Conservation (phyloP, 2,113 vertebrate species). For the Athene cunicularia region DNA sequence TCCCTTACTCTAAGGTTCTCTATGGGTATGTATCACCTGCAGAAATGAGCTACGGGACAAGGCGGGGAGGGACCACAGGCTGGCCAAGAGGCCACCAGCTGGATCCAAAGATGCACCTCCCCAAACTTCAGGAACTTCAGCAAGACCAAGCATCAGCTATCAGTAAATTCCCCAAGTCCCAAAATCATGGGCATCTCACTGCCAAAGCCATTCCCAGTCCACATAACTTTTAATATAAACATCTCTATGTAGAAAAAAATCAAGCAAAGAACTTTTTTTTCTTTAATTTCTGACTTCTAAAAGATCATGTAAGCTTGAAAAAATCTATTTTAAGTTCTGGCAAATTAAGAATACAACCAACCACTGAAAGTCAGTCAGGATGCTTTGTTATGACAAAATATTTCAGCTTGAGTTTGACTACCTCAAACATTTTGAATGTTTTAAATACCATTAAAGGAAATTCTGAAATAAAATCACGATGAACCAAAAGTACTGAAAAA, state of each 20-base stretch:
- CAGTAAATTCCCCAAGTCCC: background rate
- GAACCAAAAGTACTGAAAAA: background rate
- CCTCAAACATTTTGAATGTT: background rate
- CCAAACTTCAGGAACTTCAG: background rate
- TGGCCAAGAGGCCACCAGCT: background rate
- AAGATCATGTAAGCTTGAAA: background rate
- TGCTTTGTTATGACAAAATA: background rate
- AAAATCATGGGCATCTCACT: background rate
- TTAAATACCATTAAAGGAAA: background rate
- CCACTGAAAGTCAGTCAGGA: background rate
- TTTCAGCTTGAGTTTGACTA: background rate
- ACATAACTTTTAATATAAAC: background rate
- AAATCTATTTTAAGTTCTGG: background rate
- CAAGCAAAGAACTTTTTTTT: background rate
- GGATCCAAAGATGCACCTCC: background rate
- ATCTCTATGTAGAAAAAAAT: background rate
- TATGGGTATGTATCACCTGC: background rate
- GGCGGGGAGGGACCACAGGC: fast-evolving
- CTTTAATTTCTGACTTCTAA: background rate
- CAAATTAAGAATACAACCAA: background rate
- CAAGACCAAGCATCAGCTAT: background rate
- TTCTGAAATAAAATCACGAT: background rate
- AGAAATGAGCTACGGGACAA: background rate
- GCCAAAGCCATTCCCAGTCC: background rate
- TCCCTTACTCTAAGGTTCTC: background rate